Conservation (phyloP, 2,888 invertebrate genomes). For the Calameuta filiformis region DNA sequence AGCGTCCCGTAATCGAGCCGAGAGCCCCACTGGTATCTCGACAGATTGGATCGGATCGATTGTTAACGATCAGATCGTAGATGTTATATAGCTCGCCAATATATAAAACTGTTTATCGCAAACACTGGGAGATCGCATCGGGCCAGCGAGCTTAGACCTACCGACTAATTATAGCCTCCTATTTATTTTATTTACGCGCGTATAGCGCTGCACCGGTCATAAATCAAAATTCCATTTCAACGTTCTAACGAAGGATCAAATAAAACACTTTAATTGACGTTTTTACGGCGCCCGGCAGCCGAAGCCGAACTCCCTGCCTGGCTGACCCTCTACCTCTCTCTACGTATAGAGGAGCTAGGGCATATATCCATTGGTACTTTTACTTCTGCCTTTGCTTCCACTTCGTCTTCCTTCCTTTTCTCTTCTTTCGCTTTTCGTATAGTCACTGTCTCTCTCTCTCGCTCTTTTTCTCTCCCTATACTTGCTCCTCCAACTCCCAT, state of each 20-base stretch:
- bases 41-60: background rate
- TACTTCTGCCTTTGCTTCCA: background rate
- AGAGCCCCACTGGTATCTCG: background rate
- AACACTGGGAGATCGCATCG: constrained; percentile 7
- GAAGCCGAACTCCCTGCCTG: constrained; percentile 54
- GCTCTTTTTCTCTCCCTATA: background rate
- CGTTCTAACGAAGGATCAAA: constrained; percentile 68
- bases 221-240: constrained; percentile 68
- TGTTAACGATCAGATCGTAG: background rate
- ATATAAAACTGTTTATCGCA: background rate
- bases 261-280: constrained; percentile 68
- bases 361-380: background rate
- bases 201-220: constrained; percentile 45
- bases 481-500: background rate
- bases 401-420: background rate
- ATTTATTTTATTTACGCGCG: constrained; percentile 64
- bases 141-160: constrained; percentile 29
- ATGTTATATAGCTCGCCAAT: background rate
- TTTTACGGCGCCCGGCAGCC: constrained; percentile 66
- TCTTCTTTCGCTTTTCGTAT: background rate
- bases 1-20: background rate
- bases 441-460: background rate
- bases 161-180: constrained; percentile 64
- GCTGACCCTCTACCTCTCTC: constrained; percentile 35
- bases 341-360: background rate